A percentile compares a stretch with the other conserved stretches of the same genome.
phyloP scores from a whole-genome alignment of 2,797 vertebrate species.

The Megaceryle alcyon region DNA sequence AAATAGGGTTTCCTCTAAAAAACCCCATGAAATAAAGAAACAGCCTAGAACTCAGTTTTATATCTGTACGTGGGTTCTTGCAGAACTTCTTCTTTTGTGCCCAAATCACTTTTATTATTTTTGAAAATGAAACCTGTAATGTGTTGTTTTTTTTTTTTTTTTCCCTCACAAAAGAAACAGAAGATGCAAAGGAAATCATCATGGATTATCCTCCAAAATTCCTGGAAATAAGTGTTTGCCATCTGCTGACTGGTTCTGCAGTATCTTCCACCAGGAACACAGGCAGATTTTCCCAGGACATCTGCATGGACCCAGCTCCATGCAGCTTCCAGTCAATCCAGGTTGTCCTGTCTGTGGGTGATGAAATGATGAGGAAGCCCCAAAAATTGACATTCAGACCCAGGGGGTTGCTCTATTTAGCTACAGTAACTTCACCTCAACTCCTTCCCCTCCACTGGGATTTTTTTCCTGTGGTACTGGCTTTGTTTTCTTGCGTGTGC shows the following conservation, averaged over 20 bases:
- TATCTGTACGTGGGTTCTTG: background rate
- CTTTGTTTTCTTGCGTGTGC: background rate
- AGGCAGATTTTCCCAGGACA: background rate
- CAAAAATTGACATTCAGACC: background rate
- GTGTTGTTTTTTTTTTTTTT: background rate
- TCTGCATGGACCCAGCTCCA: background rate
- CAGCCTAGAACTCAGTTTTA: background rate
- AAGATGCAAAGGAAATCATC: background rate
- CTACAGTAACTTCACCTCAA: background rate
- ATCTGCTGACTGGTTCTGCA: background rate
- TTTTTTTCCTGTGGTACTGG: background rate
- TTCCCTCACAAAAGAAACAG: background rate
- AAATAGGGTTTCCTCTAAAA: background rate
- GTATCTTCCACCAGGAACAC: background rate
- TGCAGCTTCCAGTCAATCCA: background rate
- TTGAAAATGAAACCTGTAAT: background rate
- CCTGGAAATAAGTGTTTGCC: background rate
- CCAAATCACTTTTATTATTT: background rate
- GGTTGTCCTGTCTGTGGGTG: background rate
- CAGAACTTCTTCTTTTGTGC: background rate
- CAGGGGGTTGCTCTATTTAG: background rate
- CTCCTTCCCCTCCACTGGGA: background rate
- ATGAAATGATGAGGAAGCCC: background rate
- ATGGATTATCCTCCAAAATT: background rate
- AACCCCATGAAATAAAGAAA: background rate